Percentiles rank a stretch among this genome's conserved stretches.
Conservation (phyloP, 2,888 invertebrate species). For the Formica aserva region DNA sequence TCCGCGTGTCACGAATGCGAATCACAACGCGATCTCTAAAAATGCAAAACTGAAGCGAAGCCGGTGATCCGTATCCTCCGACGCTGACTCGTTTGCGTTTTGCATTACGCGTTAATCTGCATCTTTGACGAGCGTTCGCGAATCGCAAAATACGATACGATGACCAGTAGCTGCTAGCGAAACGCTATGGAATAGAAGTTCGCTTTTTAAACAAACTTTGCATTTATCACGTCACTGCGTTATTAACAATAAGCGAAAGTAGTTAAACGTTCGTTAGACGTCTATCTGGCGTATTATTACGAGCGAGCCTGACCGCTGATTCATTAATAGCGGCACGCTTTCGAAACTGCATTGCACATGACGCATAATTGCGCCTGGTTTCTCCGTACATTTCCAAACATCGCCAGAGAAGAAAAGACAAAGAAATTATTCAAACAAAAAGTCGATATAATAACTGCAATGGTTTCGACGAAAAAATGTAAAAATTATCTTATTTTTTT, state of each 20-base stretch:
- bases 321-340: conserved; percentile 45
- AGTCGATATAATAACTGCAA: neutral
- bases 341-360: conserved; percentile 38
- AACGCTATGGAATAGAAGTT: neutral
- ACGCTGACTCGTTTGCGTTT: conserved; percentile 42
- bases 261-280: conserved; percentile 26
- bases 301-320: conserved; percentile 41
- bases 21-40: conserved; percentile 34
- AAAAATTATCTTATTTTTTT: neutral
- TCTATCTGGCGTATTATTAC: conserved; percentile 30
- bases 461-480: neutral
- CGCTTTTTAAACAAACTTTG: conserved; percentile 30
- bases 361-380: conserved; percentile 24
- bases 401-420: neutral
- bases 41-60: conserved; percentile 49
- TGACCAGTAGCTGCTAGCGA: neutral
- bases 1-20: conserved; percentile 42
- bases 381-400: conserved; percentile 9
- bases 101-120: conserved; percentile 51
- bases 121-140: conserved; percentile 30
- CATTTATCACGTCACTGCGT: conserved; percentile 11
- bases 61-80: conserved; percentile 36
- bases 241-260: conserved; percentile 21
- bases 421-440: neutral
- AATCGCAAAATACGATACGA: conserved; percentile 15